Evolutionary conservation across 2,797 vertebrate species (phyloP), one percentile per base, ranked within the genome.

Genomic region (Diplodus sargus): DNA sequence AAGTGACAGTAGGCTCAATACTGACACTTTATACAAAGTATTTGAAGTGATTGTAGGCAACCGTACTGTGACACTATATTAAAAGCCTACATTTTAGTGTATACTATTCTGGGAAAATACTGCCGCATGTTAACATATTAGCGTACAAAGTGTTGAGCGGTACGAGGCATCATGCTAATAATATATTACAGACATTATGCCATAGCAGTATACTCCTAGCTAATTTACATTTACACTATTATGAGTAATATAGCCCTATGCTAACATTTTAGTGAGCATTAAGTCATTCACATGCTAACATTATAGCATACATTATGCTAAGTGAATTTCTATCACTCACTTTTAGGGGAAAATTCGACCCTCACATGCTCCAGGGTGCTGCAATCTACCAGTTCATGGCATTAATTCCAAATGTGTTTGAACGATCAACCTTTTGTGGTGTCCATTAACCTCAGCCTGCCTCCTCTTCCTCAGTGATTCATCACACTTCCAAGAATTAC

Each of bases 401-500:
- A 11, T 81, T 71, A 49, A 70, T 75, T 70, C 48, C 47, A 22
- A 3, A 25, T 12, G 47, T 70, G 74, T n/a, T 25, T 74, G 4
- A 6, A 14, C 3, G 1, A 74, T 58, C 42, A 52, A 28, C 47
- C 28, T 56, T 62, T 20, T 58, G 53, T 39, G 53, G 59, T 23
- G 58, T 63, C 42, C 71, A 52, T 72, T 22, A 72, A 53, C 49
- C 30, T 66, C 68, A 53, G 20, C 15, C 47, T 67, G 47, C 45
- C 34, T 64, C 47, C 22, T 64, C 56, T 67, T 42, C 43, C 53
- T 58, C 61, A 64, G 57, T 82, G 79, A 87, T 72, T 87, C 74
- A 75, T 8, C 62, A 22, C 25, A 23, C 81, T 83, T 79, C 78
- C 67, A 42, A 56, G 63, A 71, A 65, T 57, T 1, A 56, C 34